Conservation (phyloP, 1,140 invertebrate genomes). For the Vanessa atalanta region DNA sequence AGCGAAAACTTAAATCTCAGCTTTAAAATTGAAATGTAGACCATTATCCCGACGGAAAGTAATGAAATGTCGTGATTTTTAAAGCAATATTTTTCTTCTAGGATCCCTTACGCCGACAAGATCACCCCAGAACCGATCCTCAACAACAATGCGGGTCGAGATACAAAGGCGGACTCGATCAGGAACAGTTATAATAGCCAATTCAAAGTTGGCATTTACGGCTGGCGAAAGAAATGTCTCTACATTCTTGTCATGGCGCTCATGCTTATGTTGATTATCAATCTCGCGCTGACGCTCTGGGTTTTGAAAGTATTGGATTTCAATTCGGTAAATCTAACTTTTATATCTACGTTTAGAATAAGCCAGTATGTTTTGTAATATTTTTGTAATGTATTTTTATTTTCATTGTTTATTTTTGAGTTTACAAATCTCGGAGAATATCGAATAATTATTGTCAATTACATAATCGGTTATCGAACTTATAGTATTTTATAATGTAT, state of each 20-base stretch:
- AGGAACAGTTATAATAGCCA: constrained; percentile 82
- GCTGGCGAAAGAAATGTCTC: constrained; percentile 96
- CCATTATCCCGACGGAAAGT: constrained; percentile 25
- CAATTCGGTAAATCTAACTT: constrained; percentile 88
- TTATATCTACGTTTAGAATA: background rate
- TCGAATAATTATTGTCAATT: too few relatives aligned
- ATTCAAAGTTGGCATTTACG: constrained; percentile 94
- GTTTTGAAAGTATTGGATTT: constrained; percentile 97
- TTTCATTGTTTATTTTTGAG: background rate
- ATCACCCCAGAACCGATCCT: constrained; percentile 76
- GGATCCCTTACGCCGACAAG: constrained; percentile 80
- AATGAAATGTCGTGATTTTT: constrained; percentile 46
- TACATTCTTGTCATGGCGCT: constrained; percentile 92
- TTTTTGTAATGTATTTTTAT: background rate
- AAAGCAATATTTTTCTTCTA: constrained; percentile 66
- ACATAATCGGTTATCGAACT: background rate
- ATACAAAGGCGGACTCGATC: constrained; percentile 77
- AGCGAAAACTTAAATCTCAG: constrained; percentile 1
- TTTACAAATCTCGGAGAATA: too few relatives aligned
- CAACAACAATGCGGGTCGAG: constrained; percentile 72
- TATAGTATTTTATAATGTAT: background rate
- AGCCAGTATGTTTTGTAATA: background rate
- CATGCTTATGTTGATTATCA: constrained; percentile 94
- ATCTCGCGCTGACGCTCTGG: constrained; percentile 97
- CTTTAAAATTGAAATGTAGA: constrained; percentile 28